Evolutionary conservation across 2,113 vertebrate genomes (phyloP).

Genomic region (Lampris megalopsis): DNA sequence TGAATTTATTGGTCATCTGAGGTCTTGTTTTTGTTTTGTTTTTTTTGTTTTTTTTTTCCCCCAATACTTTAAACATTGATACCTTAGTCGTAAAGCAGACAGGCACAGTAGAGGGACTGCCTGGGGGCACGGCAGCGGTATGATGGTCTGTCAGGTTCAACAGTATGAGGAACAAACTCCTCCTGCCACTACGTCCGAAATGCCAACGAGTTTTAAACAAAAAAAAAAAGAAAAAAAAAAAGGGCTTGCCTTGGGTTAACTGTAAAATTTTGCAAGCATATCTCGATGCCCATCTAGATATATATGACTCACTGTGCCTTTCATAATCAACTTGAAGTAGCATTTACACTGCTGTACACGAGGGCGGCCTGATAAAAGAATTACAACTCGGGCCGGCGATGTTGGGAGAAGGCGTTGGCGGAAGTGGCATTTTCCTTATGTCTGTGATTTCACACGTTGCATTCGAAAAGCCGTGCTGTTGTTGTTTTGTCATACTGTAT

Average conservation of each 20-base stretch:
- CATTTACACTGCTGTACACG: conserved; percentile 37
- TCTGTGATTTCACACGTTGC: conserved; percentile 19
- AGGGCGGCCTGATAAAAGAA: conserved; percentile 1
- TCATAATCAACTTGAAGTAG: conserved; percentile 57
- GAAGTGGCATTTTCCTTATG: neutral
- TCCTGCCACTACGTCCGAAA: conserved; percentile 21
- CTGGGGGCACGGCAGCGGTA: neutral
- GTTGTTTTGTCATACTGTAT: conserved; percentile 26
- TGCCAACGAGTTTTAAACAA: too few relatives aligned
- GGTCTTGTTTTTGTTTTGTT: too few relatives aligned
- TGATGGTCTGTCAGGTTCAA: conserved; percentile 21
- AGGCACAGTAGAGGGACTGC: conserved; percentile 9
- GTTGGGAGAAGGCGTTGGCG: neutral
- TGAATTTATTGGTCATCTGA: too few relatives aligned
- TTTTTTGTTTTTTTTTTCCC: too few relatives aligned
- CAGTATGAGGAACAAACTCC: conserved; percentile 21
- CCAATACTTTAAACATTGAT: conserved; percentile 27
- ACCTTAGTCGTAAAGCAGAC: conserved; percentile 35
- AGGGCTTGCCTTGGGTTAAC: conserved; percentile 64
- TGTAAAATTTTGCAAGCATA: conserved; percentile 30
- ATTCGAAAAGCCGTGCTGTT: conserved; percentile 21
- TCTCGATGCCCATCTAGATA: conserved; percentile 31
- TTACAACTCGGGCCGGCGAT: neutral
- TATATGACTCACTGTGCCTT: conserved; percentile 70
- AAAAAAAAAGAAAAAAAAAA: conserved; percentile 24